These are phyloP conservation scores for Cossypha polioptera DNA, from an alignment of 2,797 vertebrate species.

Conservation along the genomic window DNA sequence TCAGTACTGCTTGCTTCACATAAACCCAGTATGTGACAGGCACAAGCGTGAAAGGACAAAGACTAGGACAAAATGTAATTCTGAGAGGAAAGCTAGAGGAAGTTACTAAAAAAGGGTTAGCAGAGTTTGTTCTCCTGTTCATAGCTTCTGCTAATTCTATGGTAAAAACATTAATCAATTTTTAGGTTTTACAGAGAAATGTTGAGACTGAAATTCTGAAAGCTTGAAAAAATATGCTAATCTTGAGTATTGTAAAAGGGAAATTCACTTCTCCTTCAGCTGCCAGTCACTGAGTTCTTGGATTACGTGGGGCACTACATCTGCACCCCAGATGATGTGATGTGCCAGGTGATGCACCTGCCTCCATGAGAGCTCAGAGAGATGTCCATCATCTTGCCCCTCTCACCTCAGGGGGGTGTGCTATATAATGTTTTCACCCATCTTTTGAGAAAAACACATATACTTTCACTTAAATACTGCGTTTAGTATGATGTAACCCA, in stretches of 20 bases:
- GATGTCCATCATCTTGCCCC: background rate
- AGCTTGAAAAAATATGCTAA: background rate
- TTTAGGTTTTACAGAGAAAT: background rate
- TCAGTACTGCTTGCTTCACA: background rate
- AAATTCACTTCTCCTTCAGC: background rate
- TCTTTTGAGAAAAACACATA: background rate
- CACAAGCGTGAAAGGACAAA: background rate
- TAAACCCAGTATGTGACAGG: background rate
- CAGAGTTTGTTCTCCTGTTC: background rate
- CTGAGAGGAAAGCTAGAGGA: background rate
- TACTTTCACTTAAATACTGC: background rate
- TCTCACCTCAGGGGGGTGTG: background rate
- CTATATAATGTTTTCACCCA: background rate
- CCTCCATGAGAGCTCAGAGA: background rate
- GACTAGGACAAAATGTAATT: background rate
- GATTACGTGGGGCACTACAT: background rate
- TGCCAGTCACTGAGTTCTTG: background rate
- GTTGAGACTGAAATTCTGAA: background rate
- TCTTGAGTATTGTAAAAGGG: background rate
- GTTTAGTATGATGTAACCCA: background rate
- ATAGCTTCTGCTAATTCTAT: background rate
- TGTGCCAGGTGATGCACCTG: background rate
- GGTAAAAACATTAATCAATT: background rate
- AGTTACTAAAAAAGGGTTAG: background rate
- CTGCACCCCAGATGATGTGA: background rate